phyloP scores from a whole-genome alignment of 2,113 vertebrate species.

The Mustela lutreola region DNA sequence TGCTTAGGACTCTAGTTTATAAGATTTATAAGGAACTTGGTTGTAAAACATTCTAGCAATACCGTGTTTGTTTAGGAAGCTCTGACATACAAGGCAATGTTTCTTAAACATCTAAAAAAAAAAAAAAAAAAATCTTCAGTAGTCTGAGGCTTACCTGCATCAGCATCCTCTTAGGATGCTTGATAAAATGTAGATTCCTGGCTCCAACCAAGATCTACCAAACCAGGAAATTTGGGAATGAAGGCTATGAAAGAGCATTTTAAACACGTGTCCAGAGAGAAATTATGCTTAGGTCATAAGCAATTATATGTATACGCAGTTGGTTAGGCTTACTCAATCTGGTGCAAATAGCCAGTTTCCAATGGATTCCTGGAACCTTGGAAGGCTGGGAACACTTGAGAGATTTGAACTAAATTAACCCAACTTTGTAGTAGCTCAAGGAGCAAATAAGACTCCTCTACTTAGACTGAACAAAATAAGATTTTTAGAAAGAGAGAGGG shows the following conservation, averaged over 20 bases:
- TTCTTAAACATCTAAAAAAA: background rate
- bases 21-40: background rate
- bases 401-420: background rate
- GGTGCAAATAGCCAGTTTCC: background rate
- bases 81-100: background rate
- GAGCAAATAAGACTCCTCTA: background rate
- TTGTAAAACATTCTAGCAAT: background rate
- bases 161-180: background rate
- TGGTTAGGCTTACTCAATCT: background rate
- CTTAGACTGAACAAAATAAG: background rate
- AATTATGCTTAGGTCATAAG: background rate
- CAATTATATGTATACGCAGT: background rate
- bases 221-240: background rate
- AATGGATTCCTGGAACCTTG: background rate
- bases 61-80: background rate
- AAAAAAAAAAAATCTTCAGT: background rate
- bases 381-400: background rate
- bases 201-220: background rate
- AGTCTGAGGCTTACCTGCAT: background rate
- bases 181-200: background rate
- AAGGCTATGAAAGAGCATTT: background rate
- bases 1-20: background rate
- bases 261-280: conserved; percentile 42
- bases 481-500: background rate
- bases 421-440: background rate